Evolutionary conservation across 2,113 vertebrate species (phyloP).

Genomic region (Motacilla alba): DNA sequence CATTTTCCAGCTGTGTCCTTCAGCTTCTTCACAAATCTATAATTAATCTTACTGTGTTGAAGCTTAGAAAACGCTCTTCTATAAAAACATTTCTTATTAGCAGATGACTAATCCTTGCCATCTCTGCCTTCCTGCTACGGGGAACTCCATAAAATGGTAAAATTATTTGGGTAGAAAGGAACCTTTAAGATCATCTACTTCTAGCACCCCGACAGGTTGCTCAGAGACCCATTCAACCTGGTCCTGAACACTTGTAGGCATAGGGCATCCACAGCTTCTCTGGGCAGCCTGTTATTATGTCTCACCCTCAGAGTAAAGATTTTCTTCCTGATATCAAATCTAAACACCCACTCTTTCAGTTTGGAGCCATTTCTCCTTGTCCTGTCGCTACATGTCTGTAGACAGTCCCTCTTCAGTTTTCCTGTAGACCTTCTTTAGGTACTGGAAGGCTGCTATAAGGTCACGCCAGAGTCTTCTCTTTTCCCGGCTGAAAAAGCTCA

Average conservation of each 20-base stretch:
- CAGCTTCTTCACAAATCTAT: not conserved
- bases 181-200: not conserved
- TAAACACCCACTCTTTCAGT: not conserved
- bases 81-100: not conserved
- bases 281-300: not conserved
- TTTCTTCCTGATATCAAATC: not conserved
- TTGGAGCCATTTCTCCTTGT: not conserved
- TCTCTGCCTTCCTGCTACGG: not conserved
- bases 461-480: not conserved
- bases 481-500: not conserved
- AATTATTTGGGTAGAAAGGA: not conserved
- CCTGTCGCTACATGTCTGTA: not conserved
- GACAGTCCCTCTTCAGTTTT: not conserved
- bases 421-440: not conserved
- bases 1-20: not conserved
- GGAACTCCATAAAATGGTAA: not conserved
- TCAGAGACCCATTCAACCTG: not conserved
- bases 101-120: not conserved
- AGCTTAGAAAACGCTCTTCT: not conserved
- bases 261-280: not conserved
- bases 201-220: fast-evolving
- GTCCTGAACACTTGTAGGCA: not conserved
- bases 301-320: not conserved
- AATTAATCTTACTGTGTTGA: not conserved
- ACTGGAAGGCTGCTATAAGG: not conserved